Evolutionary conservation across 2,888 invertebrate species (phyloP), one percentile per base, ranked within the genome.

Genomic region (Cephus spinipes): DNA sequence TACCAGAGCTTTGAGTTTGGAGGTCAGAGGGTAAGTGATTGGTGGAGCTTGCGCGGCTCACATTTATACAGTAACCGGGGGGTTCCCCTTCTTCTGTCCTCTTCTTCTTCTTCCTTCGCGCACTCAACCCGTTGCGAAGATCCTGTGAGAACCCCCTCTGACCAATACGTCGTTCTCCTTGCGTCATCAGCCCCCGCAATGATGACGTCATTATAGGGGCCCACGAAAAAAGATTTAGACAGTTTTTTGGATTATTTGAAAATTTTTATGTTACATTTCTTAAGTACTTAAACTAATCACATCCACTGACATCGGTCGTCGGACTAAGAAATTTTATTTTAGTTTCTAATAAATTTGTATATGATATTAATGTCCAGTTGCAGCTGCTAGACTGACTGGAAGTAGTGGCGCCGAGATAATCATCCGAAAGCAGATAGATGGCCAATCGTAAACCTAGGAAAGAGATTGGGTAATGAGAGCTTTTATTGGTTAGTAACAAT

Each of bases 21-120:
- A 87, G 88, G 86, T 90, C 88, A 89, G 86, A 90, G 89, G 85
- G 87, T 88, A 88, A 90, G 84, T 90, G 90, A 89, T 89, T 87
- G 86, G 87, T 85, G 86, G 89, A 87, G 88, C 89, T 89, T 88
- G 90, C 90, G 90, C 90, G 86, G 79, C 83, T 85, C 80, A 86
- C 86, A 89, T 90, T 90, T 90, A 90, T 90, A 90, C 87, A 77
- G 81, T 81, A 81, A 83, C 77, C 82, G 35, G 79, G 77, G 81
- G 82, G 76, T 80, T 33, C 85, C 86, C 85, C 86, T 86, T 82
- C 83, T 76, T 78, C 78, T 23, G 40, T 23, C 40, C 23, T 55
- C 40, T 55, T 55, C 40, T 55, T 55, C 40, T 23, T 55, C 40
- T 84, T 84, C 74, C 31, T 76, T 78, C 77, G 80, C 82, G 81